Evolutionary conservation across 2,888 invertebrate species (phyloP).

Genomic region (Calliphora vomitoria): DNA sequence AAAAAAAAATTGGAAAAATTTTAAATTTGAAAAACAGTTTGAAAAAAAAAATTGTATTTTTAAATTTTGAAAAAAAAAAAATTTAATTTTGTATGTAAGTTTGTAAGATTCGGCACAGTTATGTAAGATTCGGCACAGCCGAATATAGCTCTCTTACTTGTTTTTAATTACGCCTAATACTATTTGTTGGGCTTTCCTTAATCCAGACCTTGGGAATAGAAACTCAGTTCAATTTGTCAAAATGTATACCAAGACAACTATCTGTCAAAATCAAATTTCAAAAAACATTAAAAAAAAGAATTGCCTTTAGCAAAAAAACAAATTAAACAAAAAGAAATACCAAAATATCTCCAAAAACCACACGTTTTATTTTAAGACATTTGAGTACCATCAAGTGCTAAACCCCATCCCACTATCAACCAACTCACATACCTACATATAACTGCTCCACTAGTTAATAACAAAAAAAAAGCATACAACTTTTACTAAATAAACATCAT

Average conservation of each 20-base stretch:
- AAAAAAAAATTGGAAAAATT: too few relatives aligned
- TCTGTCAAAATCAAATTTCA: background rate
- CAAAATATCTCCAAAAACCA: background rate
- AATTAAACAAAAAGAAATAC: constrained; percentile 2
- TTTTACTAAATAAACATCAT: constrained; percentile 16
- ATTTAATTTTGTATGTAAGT: too few relatives aligned
- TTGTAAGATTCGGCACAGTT: too few relatives aligned
- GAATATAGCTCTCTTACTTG: too few relatives aligned
- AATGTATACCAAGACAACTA: background rate
- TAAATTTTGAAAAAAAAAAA: too few relatives aligned
- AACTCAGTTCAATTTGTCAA: background rate
- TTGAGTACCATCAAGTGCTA: constrained; percentile 3
- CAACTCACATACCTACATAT: background rate
- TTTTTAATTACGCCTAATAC: too few relatives aligned
- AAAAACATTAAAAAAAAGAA: background rate
- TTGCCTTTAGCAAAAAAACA: constrained; percentile 11
- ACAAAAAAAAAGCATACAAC: too few relatives aligned
- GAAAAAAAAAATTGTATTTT: too few relatives aligned
- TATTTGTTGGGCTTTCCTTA: too few relatives aligned
- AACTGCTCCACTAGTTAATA: background rate
- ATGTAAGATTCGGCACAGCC: too few relatives aligned
- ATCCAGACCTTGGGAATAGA: background rate
- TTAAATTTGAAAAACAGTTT: too few relatives aligned
- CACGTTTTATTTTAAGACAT: constrained; percentile 16
- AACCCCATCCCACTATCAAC: constrained; percentile 31